Base-by-base conservation (phyloP, 2,888 invertebrate genomes). In the Oegoconia quadripuncta region DNA sequence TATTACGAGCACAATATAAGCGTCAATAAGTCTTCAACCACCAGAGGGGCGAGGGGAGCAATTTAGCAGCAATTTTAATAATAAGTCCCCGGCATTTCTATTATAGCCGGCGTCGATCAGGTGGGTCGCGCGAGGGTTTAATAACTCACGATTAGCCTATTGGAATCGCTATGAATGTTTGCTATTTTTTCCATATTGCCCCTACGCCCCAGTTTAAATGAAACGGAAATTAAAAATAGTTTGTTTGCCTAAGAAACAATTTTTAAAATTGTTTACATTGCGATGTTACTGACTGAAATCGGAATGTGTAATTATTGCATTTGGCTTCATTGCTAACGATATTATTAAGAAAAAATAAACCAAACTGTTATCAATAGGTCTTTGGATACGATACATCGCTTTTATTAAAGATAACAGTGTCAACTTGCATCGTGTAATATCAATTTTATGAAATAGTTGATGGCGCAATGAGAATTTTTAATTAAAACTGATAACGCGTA, bases 11-110 rank as follows among this genome's bases (percentile, higher is more conserved):
- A 52, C 61, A 56, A 53, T 53, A 52, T 53, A 57, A n/a, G 48
- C 49, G 53, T 57, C 58, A 58, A 62, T 59, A 75, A 74, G 70
- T 76, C 74, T 72, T 67, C 32, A 30, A 64, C 72, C 70, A 63
- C 71, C 70, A 70, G 69, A 80, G 82, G 82, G 82, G 75, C 53
- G 78, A 67, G 74, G 79, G 76, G 82, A 83, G 67, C 83, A 83
- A 84, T 86, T 82, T 83, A 83, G 78, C 82, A 88, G 88, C 86
- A 88, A 88, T 88, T 88, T 88, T 88, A 88, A 88, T 88, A 88
- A 88, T 88, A 88, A 88, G 86, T 81, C 82, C 74, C 71, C 63
- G 88, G 88, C 74, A 88, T 88, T 88, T 84, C 87, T 87, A 87
- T 88, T 87, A 88, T 83, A 79, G 78, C 81, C 74, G 74, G 74